These are phyloP conservation scores for Salvelinus fontinalis DNA, from an alignment of 2,113 vertebrate genomes.

Conservation along the genomic window DNA sequence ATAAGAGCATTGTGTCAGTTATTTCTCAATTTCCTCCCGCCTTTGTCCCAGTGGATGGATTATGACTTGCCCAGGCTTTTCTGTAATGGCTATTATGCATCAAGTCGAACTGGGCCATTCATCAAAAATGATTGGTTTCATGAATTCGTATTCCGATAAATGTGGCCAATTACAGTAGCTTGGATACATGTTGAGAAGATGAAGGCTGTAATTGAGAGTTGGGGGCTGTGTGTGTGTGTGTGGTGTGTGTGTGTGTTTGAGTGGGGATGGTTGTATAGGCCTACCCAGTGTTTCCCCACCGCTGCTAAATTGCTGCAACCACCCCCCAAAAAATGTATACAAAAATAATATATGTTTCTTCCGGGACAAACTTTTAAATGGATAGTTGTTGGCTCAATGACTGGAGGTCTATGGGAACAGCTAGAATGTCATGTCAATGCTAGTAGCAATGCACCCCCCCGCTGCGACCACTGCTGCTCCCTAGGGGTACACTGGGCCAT, in stretches of 20 bases:
- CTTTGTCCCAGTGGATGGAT: background rate
- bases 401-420: too few relatives aligned
- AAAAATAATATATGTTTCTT: too few relatives aligned
- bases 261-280: background rate
- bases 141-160: background rate
- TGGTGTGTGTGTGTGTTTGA: background rate
- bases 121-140: background rate
- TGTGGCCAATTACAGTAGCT: background rate
- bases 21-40: background rate
- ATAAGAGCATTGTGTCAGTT: conserved; percentile 1
- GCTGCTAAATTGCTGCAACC: too few relatives aligned
- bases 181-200: background rate
- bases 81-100: background rate
- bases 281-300: too few relatives aligned
- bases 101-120: background rate
- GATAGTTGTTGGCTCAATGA: too few relatives aligned
- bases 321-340: too few relatives aligned
- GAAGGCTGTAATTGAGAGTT: too few relatives aligned
- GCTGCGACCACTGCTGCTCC: too few relatives aligned
- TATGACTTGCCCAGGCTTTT: background rate
- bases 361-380: too few relatives aligned
- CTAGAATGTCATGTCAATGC: too few relatives aligned
- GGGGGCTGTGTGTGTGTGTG: background rate
- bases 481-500: too few relatives aligned
- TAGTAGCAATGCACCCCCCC: too few relatives aligned